Conservation (phyloP, 2,113 vertebrate genomes). For the Callorhinus ursinus region DNA sequence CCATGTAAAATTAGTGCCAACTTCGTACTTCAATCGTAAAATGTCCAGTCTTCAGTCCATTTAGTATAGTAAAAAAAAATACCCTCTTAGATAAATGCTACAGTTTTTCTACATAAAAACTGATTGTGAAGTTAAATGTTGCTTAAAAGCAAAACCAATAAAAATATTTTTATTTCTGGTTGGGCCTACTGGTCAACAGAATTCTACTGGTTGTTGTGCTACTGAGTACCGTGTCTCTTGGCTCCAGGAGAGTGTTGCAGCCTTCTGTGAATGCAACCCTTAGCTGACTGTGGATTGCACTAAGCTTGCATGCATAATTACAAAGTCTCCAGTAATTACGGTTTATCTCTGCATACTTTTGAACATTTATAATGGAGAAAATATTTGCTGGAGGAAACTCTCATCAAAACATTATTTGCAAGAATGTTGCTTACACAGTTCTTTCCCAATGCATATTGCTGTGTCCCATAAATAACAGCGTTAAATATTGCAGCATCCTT, state of each 20-base stretch:
- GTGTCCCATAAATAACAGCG: constrained; percentile 63
- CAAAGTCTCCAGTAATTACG: constrained; percentile 42
- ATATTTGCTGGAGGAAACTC: constrained; percentile 58
- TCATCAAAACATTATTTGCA: constrained; percentile 72
- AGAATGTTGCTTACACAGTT: constrained; percentile 61
- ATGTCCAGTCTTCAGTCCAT: neutral
- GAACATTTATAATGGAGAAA: constrained; percentile 71
- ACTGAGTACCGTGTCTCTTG: neutral
- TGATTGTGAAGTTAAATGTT: neutral
- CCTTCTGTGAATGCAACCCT: neutral
- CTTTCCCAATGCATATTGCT: constrained; percentile 47
- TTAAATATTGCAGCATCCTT: constrained; percentile 46
- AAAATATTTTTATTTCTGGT: neutral
- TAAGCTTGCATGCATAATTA: constrained; percentile 8
- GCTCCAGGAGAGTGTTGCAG: neutral
- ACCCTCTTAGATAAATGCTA: neutral
- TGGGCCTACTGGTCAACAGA: neutral
- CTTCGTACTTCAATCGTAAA: neutral
- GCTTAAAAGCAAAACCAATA: neutral
- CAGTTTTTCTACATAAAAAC: neutral
- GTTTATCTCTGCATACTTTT: constrained; percentile 56
- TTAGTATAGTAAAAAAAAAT: constrained; percentile 8
- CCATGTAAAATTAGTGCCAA: neutral
- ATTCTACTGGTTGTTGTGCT: neutral
- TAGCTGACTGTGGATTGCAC: neutral